A percentile compares a stretch with the other conserved stretches of the same genome.
Evolutionary conservation across 2,797 vertebrate genomes (phyloP).

Genomic region (Scarus forsteni): DNA sequence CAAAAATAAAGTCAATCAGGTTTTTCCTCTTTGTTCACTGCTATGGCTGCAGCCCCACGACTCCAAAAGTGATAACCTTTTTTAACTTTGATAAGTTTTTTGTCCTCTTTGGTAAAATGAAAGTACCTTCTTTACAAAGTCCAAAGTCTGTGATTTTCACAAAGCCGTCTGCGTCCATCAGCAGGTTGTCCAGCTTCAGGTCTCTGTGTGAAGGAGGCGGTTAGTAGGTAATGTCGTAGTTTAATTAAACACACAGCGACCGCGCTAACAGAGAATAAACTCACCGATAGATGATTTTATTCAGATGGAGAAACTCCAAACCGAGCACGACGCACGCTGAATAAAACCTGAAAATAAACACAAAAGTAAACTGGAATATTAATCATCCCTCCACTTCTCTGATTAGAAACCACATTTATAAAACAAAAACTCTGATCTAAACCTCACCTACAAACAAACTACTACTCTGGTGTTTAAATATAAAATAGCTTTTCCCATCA

Average conservation of each 20-base stretch:
- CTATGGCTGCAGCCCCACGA: too few species aligned
- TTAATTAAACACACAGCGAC: neutral
- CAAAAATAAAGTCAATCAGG: too few species aligned
- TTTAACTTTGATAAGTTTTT: too few species aligned
- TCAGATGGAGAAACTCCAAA: constrained; percentile 93
- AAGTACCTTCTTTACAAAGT: constrained; percentile 93
- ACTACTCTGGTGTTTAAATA: too few species aligned
- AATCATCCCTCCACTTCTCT: too few species aligned
- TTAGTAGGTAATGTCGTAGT: rapidly evolving
- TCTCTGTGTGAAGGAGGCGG: constrained; percentile 80
- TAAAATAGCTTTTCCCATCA: too few species aligned
- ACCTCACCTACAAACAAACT: too few species aligned
- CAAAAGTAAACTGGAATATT: neutral
- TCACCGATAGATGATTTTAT: constrained; percentile 94
- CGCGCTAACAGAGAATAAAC: neutral
- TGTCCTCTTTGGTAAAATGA: neutral
- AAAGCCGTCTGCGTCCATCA: constrained; percentile 92
- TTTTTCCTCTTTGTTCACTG: too few species aligned
- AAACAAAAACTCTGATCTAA: too few species aligned
- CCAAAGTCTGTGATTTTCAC: constrained; percentile 94
- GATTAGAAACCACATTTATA: too few species aligned
- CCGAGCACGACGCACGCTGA: constrained; percentile 78
- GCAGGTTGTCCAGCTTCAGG: constrained; percentile 92
- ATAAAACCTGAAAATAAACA: constrained; percentile 71
- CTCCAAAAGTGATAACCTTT: too few species aligned